Conservation (phyloP, 1,140 invertebrate genomes). For the Drosophila setifemur region DNA sequence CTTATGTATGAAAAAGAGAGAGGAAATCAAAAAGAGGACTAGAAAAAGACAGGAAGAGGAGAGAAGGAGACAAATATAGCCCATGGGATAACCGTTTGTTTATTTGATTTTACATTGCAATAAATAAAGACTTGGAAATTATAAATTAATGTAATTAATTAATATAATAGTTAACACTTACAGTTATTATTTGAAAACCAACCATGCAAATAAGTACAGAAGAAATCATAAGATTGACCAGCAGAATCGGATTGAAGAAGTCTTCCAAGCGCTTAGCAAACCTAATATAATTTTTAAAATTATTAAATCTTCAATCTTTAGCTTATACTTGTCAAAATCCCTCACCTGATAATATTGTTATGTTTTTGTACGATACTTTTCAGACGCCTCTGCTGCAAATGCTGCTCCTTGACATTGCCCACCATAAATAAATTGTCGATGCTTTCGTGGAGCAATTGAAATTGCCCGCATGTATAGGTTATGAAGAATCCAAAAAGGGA, state of each 20-base stretch:
- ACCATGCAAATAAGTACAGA: constrained; percentile 79
- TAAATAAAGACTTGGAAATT: no score
- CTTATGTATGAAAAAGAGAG: no score
- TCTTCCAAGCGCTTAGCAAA: constrained; percentile 62
- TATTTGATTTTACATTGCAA: no score
- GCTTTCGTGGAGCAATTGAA: constrained; percentile 59
- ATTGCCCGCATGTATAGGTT: constrained; percentile 75
- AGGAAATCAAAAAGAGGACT: no score
- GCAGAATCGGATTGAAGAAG: constrained; percentile 76
- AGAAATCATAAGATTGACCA: constrained; percentile 73
- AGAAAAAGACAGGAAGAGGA: no score
- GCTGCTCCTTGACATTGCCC: background rate
- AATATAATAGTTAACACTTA: constrained; percentile 20
- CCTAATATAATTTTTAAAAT: constrained; percentile 11
- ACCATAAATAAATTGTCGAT: constrained; percentile 42
- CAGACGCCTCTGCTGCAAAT: constrained; percentile 17
- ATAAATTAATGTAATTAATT: no score
- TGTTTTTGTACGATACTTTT: constrained; percentile 51
- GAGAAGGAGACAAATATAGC: no score
- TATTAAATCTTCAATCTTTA: no score
- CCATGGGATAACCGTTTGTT: no score
- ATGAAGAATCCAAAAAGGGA: constrained; percentile 77
- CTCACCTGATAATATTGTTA: constrained; percentile 64
- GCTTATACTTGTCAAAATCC: background rate
- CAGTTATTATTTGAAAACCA: constrained; percentile 78